Percentiles rank a stretch among this genome's conserved stretches.
Conservation (phyloP, 2,113 vertebrate genomes). For the Sinocyclocheilus maitianheensis region DNA sequence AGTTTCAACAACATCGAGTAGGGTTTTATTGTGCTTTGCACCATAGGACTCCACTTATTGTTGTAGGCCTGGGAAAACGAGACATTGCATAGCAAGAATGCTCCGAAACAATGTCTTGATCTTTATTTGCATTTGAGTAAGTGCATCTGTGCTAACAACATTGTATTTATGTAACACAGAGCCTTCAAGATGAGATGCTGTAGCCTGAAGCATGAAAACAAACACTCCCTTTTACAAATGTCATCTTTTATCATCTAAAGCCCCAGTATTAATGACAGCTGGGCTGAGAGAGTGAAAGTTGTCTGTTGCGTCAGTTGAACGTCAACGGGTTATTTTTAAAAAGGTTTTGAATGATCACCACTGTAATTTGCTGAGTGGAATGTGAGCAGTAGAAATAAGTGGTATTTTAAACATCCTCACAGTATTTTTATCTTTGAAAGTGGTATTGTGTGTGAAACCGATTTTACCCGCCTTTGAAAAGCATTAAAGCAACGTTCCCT, state of each 20-base stretch:
- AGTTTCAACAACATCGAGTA: not conserved
- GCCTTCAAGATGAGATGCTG: not conserved
- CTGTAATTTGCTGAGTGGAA: constrained; percentile 48
- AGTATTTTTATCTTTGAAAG: not conserved
- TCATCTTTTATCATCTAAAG: constrained; percentile 2
- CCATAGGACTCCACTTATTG: not conserved
- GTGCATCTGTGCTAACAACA: not conserved
- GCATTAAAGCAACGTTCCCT: not conserved
- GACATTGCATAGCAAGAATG: not conserved
- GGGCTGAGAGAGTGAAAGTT: constrained; percentile 37
- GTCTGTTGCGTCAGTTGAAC: constrained; percentile 53
- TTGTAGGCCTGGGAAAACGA: not conserved
- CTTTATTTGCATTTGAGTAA: not conserved
- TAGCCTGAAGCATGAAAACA: not conserved
- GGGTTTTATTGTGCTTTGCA: not conserved
- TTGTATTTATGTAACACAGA: not conserved
- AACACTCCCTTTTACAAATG: not conserved
- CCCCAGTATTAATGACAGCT: constrained; percentile 35
- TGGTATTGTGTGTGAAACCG: constrained; percentile 6
- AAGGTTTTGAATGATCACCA: constrained; percentile 40
- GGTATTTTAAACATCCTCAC: constrained; percentile 37
- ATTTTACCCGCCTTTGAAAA: not conserved
- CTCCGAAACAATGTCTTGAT: not conserved
- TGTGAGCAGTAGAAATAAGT: constrained; percentile 37
- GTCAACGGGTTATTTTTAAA: constrained; percentile 58